Evolutionary conservation across 1,140 invertebrate genomes (phyloP).

Genomic region (Galleria mellonella): DNA sequence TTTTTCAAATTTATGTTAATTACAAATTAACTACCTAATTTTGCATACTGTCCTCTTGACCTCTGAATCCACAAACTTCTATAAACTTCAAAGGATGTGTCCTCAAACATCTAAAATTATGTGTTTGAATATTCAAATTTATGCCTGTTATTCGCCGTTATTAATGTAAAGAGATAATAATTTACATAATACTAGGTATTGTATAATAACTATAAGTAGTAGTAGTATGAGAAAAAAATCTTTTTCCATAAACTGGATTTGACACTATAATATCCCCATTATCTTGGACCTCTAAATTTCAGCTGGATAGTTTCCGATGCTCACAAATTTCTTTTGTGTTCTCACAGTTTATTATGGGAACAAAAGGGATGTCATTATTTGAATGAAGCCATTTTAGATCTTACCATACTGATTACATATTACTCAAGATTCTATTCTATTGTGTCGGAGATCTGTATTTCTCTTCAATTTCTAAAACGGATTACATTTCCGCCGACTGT

Average conservation of each 20-base stretch:
- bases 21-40: no score
- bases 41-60: no score
- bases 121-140: conserved; percentile 3
- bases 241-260: conserved; percentile 19
- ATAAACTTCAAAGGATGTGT: no score
- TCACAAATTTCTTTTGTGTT: conserved; percentile 45
- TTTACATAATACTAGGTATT: no score
- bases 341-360: conserved; percentile 51
- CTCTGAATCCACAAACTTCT: no score
- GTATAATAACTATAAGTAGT: no score
- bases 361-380: conserved; percentile 42
- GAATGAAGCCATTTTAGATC: conserved; percentile 39
- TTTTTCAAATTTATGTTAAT: no score
- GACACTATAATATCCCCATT: conserved; percentile 22
- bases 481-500: conserved; percentile 27
- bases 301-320: conserved; percentile 33
- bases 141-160: not conserved
- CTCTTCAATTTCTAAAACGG: conserved; percentile 29
- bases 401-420: conserved; percentile 40
- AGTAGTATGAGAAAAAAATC: not conserved
- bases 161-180: no score
- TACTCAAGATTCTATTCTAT: conserved; percentile 35
- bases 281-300: conserved; percentile 33
- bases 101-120: not conserved
- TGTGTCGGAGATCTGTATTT: conserved; percentile 35